Percentiles rank a stretch among this genome's conserved stretches.
These are phyloP conservation scores for Vanessa tameamea DNA, from an alignment of 1,140 invertebrate genomes.

Conservation along the genomic window DNA sequence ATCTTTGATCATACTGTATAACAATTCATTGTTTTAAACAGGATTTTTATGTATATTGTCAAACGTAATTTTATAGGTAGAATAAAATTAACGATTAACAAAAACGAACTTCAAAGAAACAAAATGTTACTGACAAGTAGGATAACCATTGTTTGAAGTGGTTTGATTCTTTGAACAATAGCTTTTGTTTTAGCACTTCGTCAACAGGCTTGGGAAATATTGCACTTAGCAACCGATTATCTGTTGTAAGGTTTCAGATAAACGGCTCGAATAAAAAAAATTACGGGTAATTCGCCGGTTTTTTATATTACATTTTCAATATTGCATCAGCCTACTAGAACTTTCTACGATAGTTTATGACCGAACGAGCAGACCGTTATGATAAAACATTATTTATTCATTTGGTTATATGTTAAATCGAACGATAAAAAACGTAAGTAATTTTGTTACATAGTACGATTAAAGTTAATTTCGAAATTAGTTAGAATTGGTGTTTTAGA, in stretches of 20 bases:
- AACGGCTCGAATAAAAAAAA: not conserved
- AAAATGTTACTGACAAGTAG: conserved; percentile 11
- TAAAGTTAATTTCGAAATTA: too few relatives aligned
- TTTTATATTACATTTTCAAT: conserved; percentile 27
- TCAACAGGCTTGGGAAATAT: conserved; percentile 29
- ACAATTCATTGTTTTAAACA: not conserved
- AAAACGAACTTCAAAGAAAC: conserved; percentile 22
- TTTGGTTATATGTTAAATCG: too few relatives aligned
- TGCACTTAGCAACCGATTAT: conserved; percentile 31
- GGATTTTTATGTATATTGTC: not conserved
- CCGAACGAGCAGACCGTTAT: not conserved
- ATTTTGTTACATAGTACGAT: too few relatives aligned
- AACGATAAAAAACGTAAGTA: too few relatives aligned
- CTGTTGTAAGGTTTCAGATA: conserved; percentile 12
- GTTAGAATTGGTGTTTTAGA: too few relatives aligned
- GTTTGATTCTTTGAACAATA: conserved; percentile 28
- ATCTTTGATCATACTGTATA: not conserved
- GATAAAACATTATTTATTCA: not conserved
- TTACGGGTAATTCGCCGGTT: not conserved
- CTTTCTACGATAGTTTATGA: conserved; percentile 33
- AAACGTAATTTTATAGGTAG: not conserved
- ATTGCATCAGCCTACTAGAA: conserved; percentile 49
- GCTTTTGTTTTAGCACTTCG: conserved; percentile 31
- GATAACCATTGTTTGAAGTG: conserved; percentile 33
- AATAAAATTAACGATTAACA: not conserved